Conservation (phyloP, 2,797 vertebrate species). For the Cynodonichthys magdalenae region DNA sequence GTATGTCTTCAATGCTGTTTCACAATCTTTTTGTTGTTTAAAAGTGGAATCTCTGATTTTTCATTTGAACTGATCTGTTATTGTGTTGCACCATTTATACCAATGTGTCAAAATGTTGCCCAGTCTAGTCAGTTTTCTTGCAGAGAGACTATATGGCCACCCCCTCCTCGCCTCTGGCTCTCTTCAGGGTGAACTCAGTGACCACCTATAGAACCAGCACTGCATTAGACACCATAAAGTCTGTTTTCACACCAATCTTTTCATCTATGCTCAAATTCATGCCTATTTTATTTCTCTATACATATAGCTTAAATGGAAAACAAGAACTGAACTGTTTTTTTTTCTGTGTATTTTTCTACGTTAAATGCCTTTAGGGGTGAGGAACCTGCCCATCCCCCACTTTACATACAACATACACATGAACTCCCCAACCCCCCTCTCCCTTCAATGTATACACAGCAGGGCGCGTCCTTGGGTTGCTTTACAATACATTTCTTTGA, state of each 20-base stretch:
- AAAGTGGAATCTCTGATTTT: too few species aligned
- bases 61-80: too few species aligned
- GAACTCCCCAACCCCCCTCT: slow-evolving; percentile 49
- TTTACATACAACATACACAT: slow-evolving; percentile 63
- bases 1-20: too few species aligned
- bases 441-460: slow-evolving; percentile 30
- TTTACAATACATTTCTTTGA: slow-evolving; percentile 34
- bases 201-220: slow-evolving; percentile 29
- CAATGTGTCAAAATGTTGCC: too few species aligned
- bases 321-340: not conserved
- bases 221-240: slow-evolving; percentile 3
- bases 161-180: slow-evolving; percentile 15
- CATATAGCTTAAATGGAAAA: slow-evolving; percentile 4
- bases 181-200: slow-evolving; percentile 38
- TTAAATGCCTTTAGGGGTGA: slow-evolving; percentile 11
- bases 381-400: slow-evolving; percentile 61
- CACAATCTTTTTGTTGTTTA: too few species aligned
- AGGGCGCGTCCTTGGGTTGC: slow-evolving; percentile 31
- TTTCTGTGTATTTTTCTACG: slow-evolving; percentile 40
- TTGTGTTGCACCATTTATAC: too few species aligned
- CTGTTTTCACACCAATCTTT: slow-evolving; percentile 11
- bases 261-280: not conserved
- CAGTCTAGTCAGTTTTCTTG: not conserved
- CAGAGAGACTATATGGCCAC: slow-evolving; percentile 16
- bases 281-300: slow-evolving; percentile 3